Evolutionary conservation across 2,113 vertebrate genomes (phyloP), one percentile per base, ranked within the genome.

Genomic region (Telmatochromis sp.): DNA sequence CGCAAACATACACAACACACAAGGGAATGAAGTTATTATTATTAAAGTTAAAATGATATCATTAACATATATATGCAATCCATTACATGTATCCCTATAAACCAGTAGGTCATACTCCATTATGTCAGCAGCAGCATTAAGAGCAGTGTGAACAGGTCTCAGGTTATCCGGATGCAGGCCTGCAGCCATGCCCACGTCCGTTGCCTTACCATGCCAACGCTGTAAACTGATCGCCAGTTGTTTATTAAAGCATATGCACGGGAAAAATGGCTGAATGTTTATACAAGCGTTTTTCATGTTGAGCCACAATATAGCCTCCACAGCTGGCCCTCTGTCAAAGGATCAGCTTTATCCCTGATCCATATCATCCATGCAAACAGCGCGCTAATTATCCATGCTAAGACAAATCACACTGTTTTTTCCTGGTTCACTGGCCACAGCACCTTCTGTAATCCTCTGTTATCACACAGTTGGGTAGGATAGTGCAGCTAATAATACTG

Each of bases 401-500:
- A 89, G 86, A 88, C 84, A 91, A 94, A 91, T 89, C 89, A 58
- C 86, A 21, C 55, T 7, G 80, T 81, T 92, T 90, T 88, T 88
- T 83, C 85, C 68, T 86, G 93, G 92, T 93, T 95, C 86, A 93
- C 88, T 88, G 90, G 87, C 79, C 88, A 81, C 88, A 83, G 85
- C 92, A 91, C 86, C 93, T 91, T 83, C 89, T 26, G 23, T 94
- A 95, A 96, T 95, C 94, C 92, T 55, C 68, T 15, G 88, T 92
- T 95, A 94, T 95, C 92, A 68, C 91, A 91, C 89, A 90, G 88
- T 88, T 70, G 90, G 92, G 85, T 40, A 70, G 92, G 91, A 83
- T 86, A 92, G 86, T 35, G 80, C 80, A 91, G 92, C 92, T 95
- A 95, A 95, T 95, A 95, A 95, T 83, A 82, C 81, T 17, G 31